A percentile compares a stretch with the other conserved stretches of the same genome.
phyloP scores from a whole-genome alignment of 2,888 invertebrate species.

The Chydorus sphaericus region DNA sequence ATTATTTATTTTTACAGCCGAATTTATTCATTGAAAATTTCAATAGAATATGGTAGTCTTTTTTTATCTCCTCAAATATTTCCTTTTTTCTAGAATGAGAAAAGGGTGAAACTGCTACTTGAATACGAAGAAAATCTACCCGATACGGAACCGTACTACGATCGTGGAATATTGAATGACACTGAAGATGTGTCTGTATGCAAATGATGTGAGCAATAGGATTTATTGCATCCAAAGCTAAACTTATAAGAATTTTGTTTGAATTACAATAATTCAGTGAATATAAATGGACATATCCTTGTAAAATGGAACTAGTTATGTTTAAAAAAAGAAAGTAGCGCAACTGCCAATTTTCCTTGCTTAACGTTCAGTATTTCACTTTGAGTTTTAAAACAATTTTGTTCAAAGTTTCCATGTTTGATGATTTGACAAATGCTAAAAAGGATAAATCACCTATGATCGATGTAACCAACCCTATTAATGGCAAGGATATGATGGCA shows the following conservation, averaged over 20 bases:
- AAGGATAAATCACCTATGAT: no score
- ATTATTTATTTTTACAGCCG: not conserved
- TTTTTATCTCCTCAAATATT: constrained; percentile 15
- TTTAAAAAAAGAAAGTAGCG: no score
- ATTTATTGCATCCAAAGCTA: not conserved
- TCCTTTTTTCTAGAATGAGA: constrained; percentile 21
- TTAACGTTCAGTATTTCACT: no score
- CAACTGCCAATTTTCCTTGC: no score
- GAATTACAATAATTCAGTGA: constrained; percentile 3
- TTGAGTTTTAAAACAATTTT: no score
- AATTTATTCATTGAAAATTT: not conserved
- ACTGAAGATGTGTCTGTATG: constrained; percentile 2
- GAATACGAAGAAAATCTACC: constrained; percentile 18
- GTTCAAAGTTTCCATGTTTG: no score
- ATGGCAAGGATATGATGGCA: no score
- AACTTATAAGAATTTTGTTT: not conserved
- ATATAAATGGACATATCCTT: not conserved
- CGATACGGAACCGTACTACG: not conserved
- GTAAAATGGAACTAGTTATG: constrained; percentile 2
- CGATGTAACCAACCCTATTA: no score
- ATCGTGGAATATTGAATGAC: not conserved
- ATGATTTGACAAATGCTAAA: no score
- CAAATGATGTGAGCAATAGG: not conserved
- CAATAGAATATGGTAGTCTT: constrained; percentile 27
- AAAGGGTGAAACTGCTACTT: constrained; percentile 22